A percentile compares a stretch with the other conserved stretches of the same genome.
phyloP scores from a whole-genome alignment of 2,888 invertebrate genomes.

The Camptogramma bilineatum region DNA sequence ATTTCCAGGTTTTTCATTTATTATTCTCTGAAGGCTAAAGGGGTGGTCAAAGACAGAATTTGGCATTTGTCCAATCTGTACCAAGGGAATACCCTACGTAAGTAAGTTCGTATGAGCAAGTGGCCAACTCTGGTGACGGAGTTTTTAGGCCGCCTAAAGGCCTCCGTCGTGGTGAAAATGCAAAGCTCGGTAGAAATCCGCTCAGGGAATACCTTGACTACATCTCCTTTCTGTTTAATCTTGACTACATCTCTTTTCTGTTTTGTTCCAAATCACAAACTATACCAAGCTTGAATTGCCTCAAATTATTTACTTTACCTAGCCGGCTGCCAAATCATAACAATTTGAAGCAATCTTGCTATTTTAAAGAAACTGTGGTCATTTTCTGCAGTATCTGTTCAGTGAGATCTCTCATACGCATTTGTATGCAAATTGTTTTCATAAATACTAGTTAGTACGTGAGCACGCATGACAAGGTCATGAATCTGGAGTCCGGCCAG shows the following conservation, averaged over 20 bases:
- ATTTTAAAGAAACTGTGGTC: conserved; percentile 2
- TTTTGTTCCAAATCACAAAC: not conserved
- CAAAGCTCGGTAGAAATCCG: too few species aligned
- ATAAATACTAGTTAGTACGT: conserved; percentile 66
- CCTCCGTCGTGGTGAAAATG: too few species aligned
- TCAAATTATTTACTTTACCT: not conserved
- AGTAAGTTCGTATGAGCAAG: too few species aligned
- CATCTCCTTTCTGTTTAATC: too few species aligned
- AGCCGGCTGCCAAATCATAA: not conserved
- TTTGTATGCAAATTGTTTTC: conserved; percentile 73
- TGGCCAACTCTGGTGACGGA: too few species aligned
- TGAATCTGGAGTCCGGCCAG: conserved; percentile 71
- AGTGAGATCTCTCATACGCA: conserved; percentile 58
- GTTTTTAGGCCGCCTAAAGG: too few species aligned
- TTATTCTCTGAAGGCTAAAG: not conserved
- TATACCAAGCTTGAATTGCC: not conserved
- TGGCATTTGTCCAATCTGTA: not conserved
- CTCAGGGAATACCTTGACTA: too few species aligned
- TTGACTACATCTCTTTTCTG: too few species aligned
- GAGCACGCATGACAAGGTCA: conserved; percentile 70
- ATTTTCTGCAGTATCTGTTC: conserved; percentile 48
- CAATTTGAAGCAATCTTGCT: conserved; percentile 5
- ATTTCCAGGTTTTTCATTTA: not conserved
- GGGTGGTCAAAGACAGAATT: not conserved
- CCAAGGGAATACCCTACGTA: not conserved